Evolutionary conservation across 2,888 invertebrate species (phyloP).

Genomic region (Elgonia sp.): DNA sequence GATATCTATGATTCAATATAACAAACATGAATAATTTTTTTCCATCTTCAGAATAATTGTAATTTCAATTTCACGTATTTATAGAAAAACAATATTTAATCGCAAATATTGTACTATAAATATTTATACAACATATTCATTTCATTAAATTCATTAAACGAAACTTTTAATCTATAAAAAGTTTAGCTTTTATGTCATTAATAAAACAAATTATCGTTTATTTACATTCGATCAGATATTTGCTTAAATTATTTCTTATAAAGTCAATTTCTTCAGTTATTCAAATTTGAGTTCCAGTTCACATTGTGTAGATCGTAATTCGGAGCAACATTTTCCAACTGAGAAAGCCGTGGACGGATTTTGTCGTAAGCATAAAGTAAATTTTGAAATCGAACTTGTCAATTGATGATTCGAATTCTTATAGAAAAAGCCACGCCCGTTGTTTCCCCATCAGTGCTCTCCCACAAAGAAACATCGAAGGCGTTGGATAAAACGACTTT

Average conservation of each 20-base stretch:
- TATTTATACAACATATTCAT: too few species aligned
- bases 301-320: too few species aligned
- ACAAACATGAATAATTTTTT: background rate
- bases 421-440: constrained; percentile 73
- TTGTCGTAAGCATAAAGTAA: constrained; percentile 1
- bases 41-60: background rate
- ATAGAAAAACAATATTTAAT: background rate
- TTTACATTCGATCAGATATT: too few species aligned
- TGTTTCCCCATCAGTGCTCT: constrained; percentile 65
- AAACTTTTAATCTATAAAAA: too few species aligned
- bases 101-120: too few species aligned
- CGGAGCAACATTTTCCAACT: too few species aligned
- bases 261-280: too few species aligned
- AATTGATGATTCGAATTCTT: constrained; percentile 56
- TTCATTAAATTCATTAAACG: too few species aligned
- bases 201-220: too few species aligned
- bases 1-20: constrained; percentile 51
- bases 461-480: constrained; percentile 65
- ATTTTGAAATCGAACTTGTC: constrained; percentile 32
- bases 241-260: too few species aligned
- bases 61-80: background rate
- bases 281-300: too few species aligned
- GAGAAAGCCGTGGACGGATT: background rate
- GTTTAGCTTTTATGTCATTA: too few species aligned
- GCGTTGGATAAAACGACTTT: constrained; percentile 55